Evolutionary conservation across 2,797 vertebrate genomes (phyloP).

Genomic region (Microtus agrestis): DNA sequence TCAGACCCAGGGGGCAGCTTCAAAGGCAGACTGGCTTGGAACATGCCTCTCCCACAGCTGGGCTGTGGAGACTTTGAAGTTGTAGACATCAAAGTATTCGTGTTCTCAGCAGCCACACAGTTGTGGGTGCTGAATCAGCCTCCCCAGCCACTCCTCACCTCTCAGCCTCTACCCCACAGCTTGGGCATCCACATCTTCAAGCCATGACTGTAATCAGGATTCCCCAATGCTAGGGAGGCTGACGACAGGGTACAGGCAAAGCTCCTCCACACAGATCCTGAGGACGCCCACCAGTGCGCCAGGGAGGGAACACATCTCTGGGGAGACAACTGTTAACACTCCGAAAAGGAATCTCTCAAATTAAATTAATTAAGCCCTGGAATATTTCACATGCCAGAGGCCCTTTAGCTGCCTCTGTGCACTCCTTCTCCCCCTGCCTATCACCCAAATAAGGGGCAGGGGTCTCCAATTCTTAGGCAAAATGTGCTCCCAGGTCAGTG

Average conservation of each 20-base stretch:
- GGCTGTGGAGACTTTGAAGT: conserved; percentile 31
- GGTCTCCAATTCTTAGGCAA: not conserved
- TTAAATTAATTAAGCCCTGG: conserved; percentile 72
- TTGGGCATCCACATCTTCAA: not conserved
- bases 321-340: conserved; percentile 70
- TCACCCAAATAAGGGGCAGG: not conserved
- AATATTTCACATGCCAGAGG: conserved; percentile 51
- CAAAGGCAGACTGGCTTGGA: not conserved
- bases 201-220: not conserved
- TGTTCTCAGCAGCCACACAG: not conserved
- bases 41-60: not conserved
- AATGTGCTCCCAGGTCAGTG: not conserved
- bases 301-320: conserved; percentile 12
- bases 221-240: not conserved
- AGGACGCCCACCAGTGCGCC: conserved; percentile 53
- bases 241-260: not conserved
- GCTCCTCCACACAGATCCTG: not conserved
- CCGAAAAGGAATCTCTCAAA: conserved; percentile 72
- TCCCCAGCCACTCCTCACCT: not conserved
- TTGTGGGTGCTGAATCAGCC: not conserved
- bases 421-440: not conserved
- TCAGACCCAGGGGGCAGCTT: not conserved
- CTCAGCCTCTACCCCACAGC: not conserved
- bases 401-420: not conserved
- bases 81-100: conserved; percentile 5